A percentile compares a stretch with the other conserved stretches of the same genome.
Conservation (phyloP, 2,113 vertebrate genomes). For the Channa maculata region DNA sequence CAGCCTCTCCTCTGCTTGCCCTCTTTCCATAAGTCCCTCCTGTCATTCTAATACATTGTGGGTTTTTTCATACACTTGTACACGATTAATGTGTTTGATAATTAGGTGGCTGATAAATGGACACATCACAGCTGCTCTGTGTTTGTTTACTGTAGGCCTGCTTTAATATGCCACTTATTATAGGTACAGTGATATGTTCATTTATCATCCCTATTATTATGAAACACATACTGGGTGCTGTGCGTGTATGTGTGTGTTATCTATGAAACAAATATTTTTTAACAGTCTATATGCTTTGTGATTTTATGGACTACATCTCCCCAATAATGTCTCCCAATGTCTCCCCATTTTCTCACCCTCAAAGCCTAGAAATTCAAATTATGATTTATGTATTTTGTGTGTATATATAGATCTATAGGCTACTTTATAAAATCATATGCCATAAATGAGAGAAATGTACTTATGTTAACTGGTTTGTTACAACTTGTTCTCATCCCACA, state of each 20-base stretch:
- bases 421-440: no score
- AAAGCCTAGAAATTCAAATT: not conserved
- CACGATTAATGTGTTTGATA: conserved; percentile 62
- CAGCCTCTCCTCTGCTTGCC: conserved; percentile 29
- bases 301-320: not conserved
- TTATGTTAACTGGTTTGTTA: no score
- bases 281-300: not conserved
- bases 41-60: conserved; percentile 54
- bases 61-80: conserved; percentile 22
- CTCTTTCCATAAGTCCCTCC: conserved; percentile 47
- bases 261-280: conserved; percentile 36
- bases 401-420: no score
- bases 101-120: conserved; percentile 64
- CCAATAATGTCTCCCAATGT: not conserved
- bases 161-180: conserved; percentile 62
- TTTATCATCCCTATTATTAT: conserved; percentile 63
- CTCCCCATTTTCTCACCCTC: not conserved
- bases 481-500: no score
- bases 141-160: conserved; percentile 52
- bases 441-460: no score
- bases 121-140: conserved; percentile 47
- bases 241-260: conserved; percentile 29
- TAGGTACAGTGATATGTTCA: conserved; percentile 57
- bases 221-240: conserved; percentile 43
- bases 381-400: no score